Evolutionary conservation across 2,888 invertebrate species (phyloP).

Genomic region (Prosopocoilus inquinatus): DNA sequence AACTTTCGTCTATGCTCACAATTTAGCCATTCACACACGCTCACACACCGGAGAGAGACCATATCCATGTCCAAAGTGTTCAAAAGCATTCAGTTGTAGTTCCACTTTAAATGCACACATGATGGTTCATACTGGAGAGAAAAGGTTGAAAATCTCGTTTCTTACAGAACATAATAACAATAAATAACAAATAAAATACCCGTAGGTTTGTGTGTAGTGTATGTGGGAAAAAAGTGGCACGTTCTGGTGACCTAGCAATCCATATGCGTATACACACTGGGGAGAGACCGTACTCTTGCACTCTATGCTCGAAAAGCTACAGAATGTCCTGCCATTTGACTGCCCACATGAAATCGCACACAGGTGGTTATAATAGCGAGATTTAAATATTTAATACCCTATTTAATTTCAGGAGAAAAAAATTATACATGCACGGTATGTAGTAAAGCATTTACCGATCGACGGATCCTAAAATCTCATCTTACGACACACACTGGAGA

Average conservation of each 20-base stretch:
- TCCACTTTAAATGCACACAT: conserved; percentile 34
- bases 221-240: conserved; percentile 39
- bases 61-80: conserved; percentile 36
- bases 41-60: conserved; percentile 43
- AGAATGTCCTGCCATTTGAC: conserved; percentile 42
- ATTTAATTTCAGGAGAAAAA: conserved; percentile 30
- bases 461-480: conserved; percentile 28
- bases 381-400: not conserved
- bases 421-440: conserved; percentile 29
- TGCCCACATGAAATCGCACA: conserved; percentile 41
- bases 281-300: conserved; percentile 40
- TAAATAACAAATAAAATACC: conserved; percentile 1
- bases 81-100: conserved; percentile 35
- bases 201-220: conserved; percentile 37
- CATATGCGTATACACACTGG: conserved; percentile 42
- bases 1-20: conserved; percentile 39
- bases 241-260: conserved; percentile 40
- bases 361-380: conserved; percentile 28
- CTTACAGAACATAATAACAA: not conserved
- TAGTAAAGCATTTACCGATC: conserved; percentile 28
- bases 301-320: conserved; percentile 38
- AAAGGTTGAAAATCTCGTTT: conserved; percentile 23
- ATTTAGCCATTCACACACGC: conserved; percentile 39
- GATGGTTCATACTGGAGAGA: conserved; percentile 34
- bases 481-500: conserved; percentile 30